Evolutionary conservation across 2,797 vertebrate species (phyloP).

Genomic region (Typhlichthys eigenmanni): DNA sequence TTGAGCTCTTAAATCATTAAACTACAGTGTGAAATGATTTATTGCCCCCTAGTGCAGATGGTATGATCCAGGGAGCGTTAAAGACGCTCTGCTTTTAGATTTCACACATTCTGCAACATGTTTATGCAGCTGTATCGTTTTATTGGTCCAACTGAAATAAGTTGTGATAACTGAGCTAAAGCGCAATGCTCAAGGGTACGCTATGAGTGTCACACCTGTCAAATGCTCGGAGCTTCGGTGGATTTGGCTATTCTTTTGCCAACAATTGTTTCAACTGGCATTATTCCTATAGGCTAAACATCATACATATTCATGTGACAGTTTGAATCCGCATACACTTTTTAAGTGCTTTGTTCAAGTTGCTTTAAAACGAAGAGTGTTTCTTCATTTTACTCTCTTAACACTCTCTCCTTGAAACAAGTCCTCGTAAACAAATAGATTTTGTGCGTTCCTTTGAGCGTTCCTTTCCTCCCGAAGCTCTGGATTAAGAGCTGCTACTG

Average conservation of each 20-base stretch:
- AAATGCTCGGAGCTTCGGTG: conserved; percentile 28
- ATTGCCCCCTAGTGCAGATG: conserved; percentile 66
- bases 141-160: conserved; percentile 78
- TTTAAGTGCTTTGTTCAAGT: conserved; percentile 4
- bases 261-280: conserved; percentile 9
- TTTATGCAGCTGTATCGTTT: conserved; percentile 86
- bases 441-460: too few species aligned
- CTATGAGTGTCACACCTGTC: conserved; percentile 66
- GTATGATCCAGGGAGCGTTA: conserved; percentile 66
- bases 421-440: conserved; percentile 41
- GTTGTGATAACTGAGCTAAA: conserved; percentile 74
- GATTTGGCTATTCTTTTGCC: conserved; percentile 13
- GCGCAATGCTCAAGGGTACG: conserved; percentile 62
- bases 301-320: conserved; percentile 24
- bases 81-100: conserved; percentile 74
- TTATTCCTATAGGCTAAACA: conserved; percentile 26
- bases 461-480: conserved; percentile 43
- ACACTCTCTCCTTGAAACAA: conserved; percentile 41
- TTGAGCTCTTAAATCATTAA: conserved; percentile 72
- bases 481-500: conserved; percentile 63
- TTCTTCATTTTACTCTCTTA: conserved; percentile 36
- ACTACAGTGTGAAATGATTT: conserved; percentile 73
- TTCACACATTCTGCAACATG: conserved; percentile 80
- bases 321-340: conserved; percentile 26
- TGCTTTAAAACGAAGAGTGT: conserved; percentile 9